Base-by-base conservation (phyloP, 92 coral and sea anemone species). In the Porites divaricata region DNA sequence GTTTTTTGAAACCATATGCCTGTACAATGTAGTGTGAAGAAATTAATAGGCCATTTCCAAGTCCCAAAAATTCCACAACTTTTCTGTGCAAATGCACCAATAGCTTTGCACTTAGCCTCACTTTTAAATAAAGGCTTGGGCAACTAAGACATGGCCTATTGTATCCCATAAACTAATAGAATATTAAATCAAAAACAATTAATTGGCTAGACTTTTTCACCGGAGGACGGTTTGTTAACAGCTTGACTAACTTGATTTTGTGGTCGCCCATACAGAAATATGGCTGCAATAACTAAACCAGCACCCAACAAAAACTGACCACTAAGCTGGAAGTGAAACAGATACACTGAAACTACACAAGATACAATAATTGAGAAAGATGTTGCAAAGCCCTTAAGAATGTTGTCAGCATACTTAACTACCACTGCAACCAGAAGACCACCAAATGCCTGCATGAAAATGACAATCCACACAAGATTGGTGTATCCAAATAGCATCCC, bases 361-460 rank as follows among this genome's bases (percentile, higher is more conserved):
- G 99, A 97, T 2, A 95, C 76, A 41, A 97, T 87, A 20, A 97
- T 97, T 23, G 99, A 85, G 41, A 97, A 87, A 1, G 99, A 95
- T 14, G 99, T 95, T 1, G 99, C 98, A 89, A 97, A 97, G 16
- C 99, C 99, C 83, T 97, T 97, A 49, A 97, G 92, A 63, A 97
- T 97, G 77, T 97, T 97, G 79, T 97, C 99, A 12, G 99, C 99
- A 93, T 91, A 97, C 81, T 97, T 97, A 67, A 97, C 99, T 4
- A 97, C 99, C 22, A 97, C 88, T 2, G 98, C 99, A 1, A 97
- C 99, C 56, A 97, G 63, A 8, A 97, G 80, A 8, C 99, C 99
- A 21, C 99, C 99, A 76, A 97, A 95, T 0, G 99, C 98, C 70
- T 96, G 99, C 93, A 91, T 92, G 61, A 70, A 89, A 48, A 96